Base-by-base conservation (phyloP, 2,113 vertebrate genomes). In the Saguinus midas region DNA sequence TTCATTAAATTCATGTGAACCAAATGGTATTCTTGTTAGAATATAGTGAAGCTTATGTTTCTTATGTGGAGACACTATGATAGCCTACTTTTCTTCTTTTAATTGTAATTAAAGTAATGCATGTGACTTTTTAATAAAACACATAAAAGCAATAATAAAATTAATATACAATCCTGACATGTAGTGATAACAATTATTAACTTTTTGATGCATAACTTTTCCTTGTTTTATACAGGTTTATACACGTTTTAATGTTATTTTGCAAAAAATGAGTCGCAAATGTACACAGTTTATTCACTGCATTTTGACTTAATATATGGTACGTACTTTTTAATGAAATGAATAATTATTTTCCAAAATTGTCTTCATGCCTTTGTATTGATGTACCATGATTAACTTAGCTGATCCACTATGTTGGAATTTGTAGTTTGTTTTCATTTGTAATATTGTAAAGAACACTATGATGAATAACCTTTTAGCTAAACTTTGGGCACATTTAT, bases 1-100 rank as follows among this genome's bases (percentile, higher is more conserved):
- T 95, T 90, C 52, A 93, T 73, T 88, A 91, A 87, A 79, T 64
- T 50, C 4, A 50, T 84, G 14, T 94, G n/a, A 80, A 81, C 25
- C 48, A 57, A 93, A 81, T 40, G 80, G 3, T 43, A 80, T 76
- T 55, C 5, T 75, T 85, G n/a, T 84, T 80, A 84, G 75, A 45
- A 76, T 79, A 72, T 27, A 72, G 6, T 27, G 87, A 6, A 81
- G 6, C 50, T 87, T 61, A 64, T 17, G 40, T 0, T 48, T 13
- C 21, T 55, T 52, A 9, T 20, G 16, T 8, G 66, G 83, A 21
- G 25, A 48, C 1, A 35, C 37, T 91, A 45, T 20, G 7, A 40
- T 68, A 16, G 37, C 13, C 75, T 89, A 2, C n/a, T 43, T 45
- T 37, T 29, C 90, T 79, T 48, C 37, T 52, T 83, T 83, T 20